phyloP scores from a whole-genome alignment of 2,113 vertebrate genomes.

The Melanerpes formicivorus region DNA sequence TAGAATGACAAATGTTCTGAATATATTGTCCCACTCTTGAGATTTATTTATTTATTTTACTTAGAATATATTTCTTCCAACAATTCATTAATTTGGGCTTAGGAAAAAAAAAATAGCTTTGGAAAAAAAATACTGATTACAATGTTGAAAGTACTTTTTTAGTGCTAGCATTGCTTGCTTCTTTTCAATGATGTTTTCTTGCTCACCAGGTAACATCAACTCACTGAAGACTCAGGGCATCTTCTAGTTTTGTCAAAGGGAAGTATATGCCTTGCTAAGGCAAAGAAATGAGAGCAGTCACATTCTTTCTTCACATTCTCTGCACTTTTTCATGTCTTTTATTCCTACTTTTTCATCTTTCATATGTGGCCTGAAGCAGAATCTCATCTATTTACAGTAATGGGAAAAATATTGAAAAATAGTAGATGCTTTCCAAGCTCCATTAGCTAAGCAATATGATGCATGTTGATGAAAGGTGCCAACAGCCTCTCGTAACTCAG shows the following conservation, averaged over 20 bases:
- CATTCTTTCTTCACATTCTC: background rate
- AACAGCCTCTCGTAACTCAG: background rate
- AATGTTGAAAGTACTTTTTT: background rate
- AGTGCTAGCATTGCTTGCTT: background rate
- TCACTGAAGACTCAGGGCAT: background rate
- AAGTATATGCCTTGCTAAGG: background rate
- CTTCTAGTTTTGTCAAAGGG: background rate
- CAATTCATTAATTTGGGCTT: background rate
- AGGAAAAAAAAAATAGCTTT: background rate
- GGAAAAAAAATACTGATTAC: background rate
- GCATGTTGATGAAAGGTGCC: constrained; percentile 43
- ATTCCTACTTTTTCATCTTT: constrained; percentile 61
- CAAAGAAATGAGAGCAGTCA: background rate
- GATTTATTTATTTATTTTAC: background rate
- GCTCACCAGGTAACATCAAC: background rate
- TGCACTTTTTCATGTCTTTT: constrained; percentile 20
- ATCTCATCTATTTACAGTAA: constrained; percentile 64
- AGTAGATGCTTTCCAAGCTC: constrained; percentile 37
- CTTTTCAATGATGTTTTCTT: background rate
- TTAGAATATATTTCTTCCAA: background rate
- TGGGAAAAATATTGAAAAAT: constrained; percentile 60
- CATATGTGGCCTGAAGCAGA: constrained; percentile 39
- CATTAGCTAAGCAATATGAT: constrained; percentile 27
- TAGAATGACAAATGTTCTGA: background rate
- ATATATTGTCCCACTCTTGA: background rate